Percentiles rank a stretch among this genome's conserved stretches.
Conservation (phyloP, 2,113 vertebrate species). For the Leucopternis melanops region DNA sequence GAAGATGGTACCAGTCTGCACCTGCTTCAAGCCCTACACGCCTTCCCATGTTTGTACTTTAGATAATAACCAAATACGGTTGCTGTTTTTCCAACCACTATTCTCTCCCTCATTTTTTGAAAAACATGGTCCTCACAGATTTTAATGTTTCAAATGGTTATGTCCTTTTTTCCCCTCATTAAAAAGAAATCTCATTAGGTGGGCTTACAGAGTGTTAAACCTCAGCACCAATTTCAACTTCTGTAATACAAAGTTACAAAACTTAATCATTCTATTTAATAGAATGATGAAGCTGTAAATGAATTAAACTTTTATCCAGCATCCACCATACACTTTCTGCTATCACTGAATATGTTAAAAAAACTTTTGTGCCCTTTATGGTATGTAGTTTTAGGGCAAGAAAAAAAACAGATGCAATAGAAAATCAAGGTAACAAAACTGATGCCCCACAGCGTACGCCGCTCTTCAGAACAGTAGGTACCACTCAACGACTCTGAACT, state of each 20-base stretch:
- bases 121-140: background rate
- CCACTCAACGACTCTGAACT: background rate
- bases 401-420: background rate
- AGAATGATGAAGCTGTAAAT: background rate
- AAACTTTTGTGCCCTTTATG: background rate
- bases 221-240: background rate
- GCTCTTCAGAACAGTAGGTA: background rate
- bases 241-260: background rate
- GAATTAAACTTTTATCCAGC: background rate
- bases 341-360: background rate
- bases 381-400: background rate
- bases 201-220: background rate
- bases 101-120: background rate
- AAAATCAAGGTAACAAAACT: background rate
- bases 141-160: background rate
- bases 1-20: background rate
- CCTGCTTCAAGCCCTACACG: background rate
- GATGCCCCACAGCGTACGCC: accelerated
- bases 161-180: background rate
- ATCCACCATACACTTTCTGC: background rate
- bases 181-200: background rate
- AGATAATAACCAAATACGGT: background rate
- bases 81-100: background rate
- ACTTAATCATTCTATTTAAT: background rate
- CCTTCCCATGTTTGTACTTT: background rate